A percentile compares a stretch with the other conserved stretches of the same genome.
Evolutionary conservation across 1,140 invertebrate species (phyloP).

Genomic region (Sitobion miscanthi): DNA sequence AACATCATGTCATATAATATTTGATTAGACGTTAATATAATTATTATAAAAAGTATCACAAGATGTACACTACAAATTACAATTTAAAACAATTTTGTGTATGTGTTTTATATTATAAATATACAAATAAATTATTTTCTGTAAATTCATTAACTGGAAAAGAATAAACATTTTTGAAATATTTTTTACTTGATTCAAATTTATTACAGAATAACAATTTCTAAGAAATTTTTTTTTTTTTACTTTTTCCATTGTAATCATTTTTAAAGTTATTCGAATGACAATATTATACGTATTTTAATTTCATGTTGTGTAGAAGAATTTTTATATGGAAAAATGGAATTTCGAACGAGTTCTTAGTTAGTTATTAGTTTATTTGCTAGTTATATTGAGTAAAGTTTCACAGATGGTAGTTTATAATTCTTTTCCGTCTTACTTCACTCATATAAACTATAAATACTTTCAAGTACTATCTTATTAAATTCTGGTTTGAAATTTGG

Average conservation of each 20-base stretch:
- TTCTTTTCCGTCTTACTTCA: too few species aligned
- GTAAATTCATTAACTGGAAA: background rate
- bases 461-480: background rate
- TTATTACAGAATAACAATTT: background rate
- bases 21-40: background rate
- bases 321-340: background rate
- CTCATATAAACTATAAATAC: background rate
- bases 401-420: too few species aligned
- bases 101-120: background rate
- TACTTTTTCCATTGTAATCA: background rate
- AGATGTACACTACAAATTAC: background rate
- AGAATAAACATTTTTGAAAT: background rate
- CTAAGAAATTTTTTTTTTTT: background rate
- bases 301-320: background rate
- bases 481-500: background rate
- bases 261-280: background rate
- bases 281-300: background rate
- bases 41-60: background rate
- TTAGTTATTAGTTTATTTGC: background rate
- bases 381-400: too few species aligned
- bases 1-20: background rate
- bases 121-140: background rate
- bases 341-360: background rate
- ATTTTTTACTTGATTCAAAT: background rate
- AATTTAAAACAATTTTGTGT: background rate